Base-by-base conservation (phyloP, 1,140 invertebrate species). In the Drosophila trapezifrons region DNA sequence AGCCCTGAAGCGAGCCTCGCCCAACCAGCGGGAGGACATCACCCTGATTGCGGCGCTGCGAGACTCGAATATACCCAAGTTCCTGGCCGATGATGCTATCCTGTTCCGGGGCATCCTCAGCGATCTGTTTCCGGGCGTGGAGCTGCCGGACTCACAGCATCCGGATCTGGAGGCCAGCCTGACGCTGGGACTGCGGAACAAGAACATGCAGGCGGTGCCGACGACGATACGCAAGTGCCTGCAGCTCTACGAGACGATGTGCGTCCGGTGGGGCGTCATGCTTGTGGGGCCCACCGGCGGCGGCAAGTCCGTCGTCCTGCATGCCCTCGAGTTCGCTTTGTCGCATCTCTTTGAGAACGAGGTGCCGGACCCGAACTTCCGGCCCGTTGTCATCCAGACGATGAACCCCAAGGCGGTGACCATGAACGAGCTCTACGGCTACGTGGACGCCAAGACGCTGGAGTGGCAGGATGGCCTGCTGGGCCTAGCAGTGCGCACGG, bases 21-120 rank as follows among this genome's bases (percentile, higher is more conserved):
- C 97, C 0, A 95, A 97, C 66, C 96, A 96, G 78, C 95, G 93
- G 18, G 96, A 97, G 92, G 95, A 97, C 71, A 94, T 96, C 35
- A 96, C 96, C 0, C 81, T 97, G 9, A 95, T 97, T 51, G 95
- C 96, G 80, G 98, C 97, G 0, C 93, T 99, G 27, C 94, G 97
- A 72, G 97, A 98, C 91, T 97, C 97, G 46, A 99, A 98, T 92
- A 92, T 98, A 56, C 97, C 98, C 0, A 98, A 98, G 91, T 98
- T 99, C 92, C 93, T 98, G 47, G 94, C 95, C 7, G 95, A 97
- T 54, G 98, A 99, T 92, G 95, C 96, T 0, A 92, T 96, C 13
- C 93, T 99, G 0, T 98, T 97, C 80, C 93, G 96, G 78, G 97
- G 97, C 37, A 98, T 99, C 64, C 93, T 98, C 12, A 95, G 95